Percentiles rank a stretch among this genome's conserved stretches.
Conservation (phyloP, 2,888 invertebrate genomes). For the Ormyrus rosae region DNA sequence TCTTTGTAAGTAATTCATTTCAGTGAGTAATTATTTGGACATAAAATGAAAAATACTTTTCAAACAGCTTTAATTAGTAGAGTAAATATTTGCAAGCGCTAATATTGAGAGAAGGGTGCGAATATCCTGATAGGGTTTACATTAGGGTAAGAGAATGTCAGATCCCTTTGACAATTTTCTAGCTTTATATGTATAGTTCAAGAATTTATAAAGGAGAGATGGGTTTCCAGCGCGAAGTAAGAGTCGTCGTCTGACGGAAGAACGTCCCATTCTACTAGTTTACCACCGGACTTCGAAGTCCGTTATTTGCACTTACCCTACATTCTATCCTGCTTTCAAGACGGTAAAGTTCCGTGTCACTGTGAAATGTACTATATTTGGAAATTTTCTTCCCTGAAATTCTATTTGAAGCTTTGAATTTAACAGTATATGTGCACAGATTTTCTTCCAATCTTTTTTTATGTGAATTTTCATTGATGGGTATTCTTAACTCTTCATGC, state of each 20-base stretch:
- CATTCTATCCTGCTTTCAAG: conserved; percentile 24
- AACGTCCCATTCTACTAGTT: conserved; percentile 28
- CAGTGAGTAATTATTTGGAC: too few species aligned
- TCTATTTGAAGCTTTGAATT: conserved; percentile 5
- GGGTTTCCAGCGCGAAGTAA: not conserved
- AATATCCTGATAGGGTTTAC: not conserved
- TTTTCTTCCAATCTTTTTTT: too few species aligned
- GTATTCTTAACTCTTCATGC: too few species aligned
- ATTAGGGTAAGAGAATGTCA: not conserved
- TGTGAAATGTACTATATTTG: not conserved
- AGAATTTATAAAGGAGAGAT: not conserved
- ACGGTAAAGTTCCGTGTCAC: not conserved
- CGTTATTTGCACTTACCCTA: conserved; percentile 40
- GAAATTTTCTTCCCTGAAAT: conserved; percentile 21
- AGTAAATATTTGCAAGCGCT: conserved; percentile 1
- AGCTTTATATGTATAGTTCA: not conserved
- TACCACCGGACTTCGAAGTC: conserved; percentile 13
- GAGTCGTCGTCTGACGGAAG: conserved; percentile 11
- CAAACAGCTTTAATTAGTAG: not conserved
- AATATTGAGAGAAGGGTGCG: not conserved
- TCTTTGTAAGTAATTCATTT: too few species aligned
- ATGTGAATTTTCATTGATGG: too few species aligned
- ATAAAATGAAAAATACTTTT: too few species aligned
- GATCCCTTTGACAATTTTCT: conserved; percentile 10
- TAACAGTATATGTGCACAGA: too few species aligned